Evolutionary conservation across 2,113 vertebrate genomes (phyloP).

Genomic region (Octodon degus): DNA sequence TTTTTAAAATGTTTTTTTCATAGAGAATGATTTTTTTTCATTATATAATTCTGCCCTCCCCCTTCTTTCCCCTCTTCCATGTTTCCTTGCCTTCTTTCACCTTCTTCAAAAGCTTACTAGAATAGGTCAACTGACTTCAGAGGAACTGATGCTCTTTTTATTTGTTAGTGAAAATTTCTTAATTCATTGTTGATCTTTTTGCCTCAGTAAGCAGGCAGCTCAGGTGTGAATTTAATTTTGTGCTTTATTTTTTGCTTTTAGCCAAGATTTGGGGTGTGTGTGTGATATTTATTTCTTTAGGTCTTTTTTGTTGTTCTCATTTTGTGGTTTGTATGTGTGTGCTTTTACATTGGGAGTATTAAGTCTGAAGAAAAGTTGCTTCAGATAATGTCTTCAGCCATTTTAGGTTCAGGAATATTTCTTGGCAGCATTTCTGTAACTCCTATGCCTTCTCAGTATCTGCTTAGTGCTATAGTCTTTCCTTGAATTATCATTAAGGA

Average conservation of each 20-base stretch:
- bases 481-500: not conserved
- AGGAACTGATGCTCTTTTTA: slow-evolving; percentile 18
- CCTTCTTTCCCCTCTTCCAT: not conserved
- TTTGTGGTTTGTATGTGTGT: not conserved
- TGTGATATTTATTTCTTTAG: not conserved
- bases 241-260: not conserved
- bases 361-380: not conserved
- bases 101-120: slow-evolving; percentile 11
- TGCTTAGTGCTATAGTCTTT: slow-evolving; percentile 29
- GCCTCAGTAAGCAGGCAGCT: not conserved
- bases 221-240: not conserved
- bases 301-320: not conserved
- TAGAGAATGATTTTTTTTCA: not conserved
- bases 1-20: not conserved
- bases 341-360: slow-evolving; percentile 15
- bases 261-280: not conserved
- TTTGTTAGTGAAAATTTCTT: slow-evolving; percentile 46
- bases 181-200: slow-evolving; percentile 32
- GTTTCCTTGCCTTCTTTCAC: not conserved
- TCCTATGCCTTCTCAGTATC: not conserved
- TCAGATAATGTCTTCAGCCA: not conserved
- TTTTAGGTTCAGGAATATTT: slow-evolving; percentile 31
- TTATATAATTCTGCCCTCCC: not conserved
- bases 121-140: not conserved
- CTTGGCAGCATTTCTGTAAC: slow-evolving; percentile 11